Evolutionary conservation across 2,113 vertebrate species (phyloP), one percentile per base, ranked within the genome.

Genomic region (Progne subis): DNA sequence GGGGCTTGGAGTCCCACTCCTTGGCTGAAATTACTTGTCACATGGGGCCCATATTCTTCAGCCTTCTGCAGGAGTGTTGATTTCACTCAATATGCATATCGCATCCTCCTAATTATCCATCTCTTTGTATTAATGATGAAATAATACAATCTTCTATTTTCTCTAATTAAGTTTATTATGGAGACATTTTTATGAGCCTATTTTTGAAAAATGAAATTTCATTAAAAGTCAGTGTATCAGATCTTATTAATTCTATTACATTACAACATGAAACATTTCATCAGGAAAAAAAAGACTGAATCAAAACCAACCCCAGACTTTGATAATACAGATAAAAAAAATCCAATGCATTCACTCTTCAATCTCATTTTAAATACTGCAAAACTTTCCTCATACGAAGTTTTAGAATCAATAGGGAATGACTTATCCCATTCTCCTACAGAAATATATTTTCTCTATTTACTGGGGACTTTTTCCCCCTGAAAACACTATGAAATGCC

Each of bases 131-230:
- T 98, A 98, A 98, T 97, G 97, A 83, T 97, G 97, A 98, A 98
- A 97, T 97, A 97, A 97, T 95, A 96, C 95, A 97, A 97, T 98
- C 95, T 98, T 96, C 98, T 97, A 96, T 98, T 98, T 98, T 98
- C 97, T 93, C 96, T 98, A 98, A 98, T 98, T 97, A 97, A 98
- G 97, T 97, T 97, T 97, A 98, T 98, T 98, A 98, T 95, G 93
- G 95, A 97, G 96, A 94, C 95, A 96, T 98, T 98, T 97, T 98
- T 96, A 96, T 98, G 95, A 92, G 97, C 82, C 97, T 98, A 97
- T 97, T 98, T 98, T 97, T 97, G 93, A 96, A 97, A 97, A 98
- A 96, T 96, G 94, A 97, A 98, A 98, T 98, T 98, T 95, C 97
- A 98, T 98, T 98, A 97, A 95, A 98, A 98, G 94, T 97, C 96